Base-by-base conservation (phyloP, 2,888 invertebrate genomes). In the Eulithis testata region DNA sequence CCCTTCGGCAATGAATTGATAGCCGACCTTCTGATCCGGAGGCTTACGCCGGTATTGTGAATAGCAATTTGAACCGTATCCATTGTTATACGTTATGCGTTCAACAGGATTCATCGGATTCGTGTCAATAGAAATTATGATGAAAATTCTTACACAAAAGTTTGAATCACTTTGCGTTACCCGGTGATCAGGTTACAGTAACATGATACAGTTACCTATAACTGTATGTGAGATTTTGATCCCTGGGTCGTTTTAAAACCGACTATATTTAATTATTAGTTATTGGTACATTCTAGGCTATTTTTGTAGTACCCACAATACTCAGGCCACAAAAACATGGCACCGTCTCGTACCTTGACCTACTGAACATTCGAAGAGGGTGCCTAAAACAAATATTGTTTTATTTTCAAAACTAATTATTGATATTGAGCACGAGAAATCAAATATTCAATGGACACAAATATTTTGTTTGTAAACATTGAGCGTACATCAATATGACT, bases 391-490 rank as follows among this genome's bases (percentile, higher is more conserved):
- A 5, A 40, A 40, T 40, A 40, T 5, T 5, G 44, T 44, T 44
- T 44, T 14, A 14, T 47, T 49, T 60, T 53, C 11, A 60, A 45
- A 44, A 44, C 44, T 6, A 8, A 40, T 40, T 31, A 6, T 45
- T 53, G 44, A 52, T 47, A 14, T 21, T 52, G 56, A 11, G n/a
- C n/a, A 40, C 11, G 47, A 45, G 7, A 47, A 6, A 5, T 12
- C 7, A 21, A 8, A 47, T 47, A 21, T 73, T 73, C 73, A 85
- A 81, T 86, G 84, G 82, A 82, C 57, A 77, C 75, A 75, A 80
- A 78, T 69, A 76, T 83, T 40, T 86, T 84, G 86, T 88, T 88
- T 81, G 85, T 88, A 89, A 89, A 88, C 86, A 87, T 70, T 67
- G 66, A 75, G 68, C 79, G 81, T 82, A 78, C 77, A 77, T 82